Evolutionary conservation across 2,888 invertebrate species (phyloP).

Genomic region (Dusona sp.): DNA sequence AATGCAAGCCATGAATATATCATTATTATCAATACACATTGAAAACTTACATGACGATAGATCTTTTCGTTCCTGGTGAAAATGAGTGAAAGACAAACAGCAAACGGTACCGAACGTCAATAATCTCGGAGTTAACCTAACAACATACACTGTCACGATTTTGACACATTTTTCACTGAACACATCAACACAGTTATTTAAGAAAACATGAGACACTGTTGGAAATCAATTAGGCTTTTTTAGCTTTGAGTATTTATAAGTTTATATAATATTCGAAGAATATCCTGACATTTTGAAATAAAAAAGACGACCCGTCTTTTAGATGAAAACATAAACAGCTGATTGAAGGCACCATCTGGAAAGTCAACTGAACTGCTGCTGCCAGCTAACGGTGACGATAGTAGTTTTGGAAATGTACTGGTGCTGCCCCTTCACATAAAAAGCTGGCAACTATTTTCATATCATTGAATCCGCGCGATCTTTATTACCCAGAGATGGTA

Average conservation of each 20-base stretch:
- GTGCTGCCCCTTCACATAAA: background rate
- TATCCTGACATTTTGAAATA: background rate
- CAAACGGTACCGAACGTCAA: background rate
- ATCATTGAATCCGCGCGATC: background rate
- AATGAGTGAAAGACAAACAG: background rate
- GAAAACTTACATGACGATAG: slow-evolving; percentile 42
- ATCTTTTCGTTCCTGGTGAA: background rate
- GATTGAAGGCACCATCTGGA: background rate
- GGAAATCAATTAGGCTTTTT: background rate
- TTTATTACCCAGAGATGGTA: background rate
- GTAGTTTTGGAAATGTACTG: background rate
- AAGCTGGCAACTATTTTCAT: background rate
- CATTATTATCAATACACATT: background rate
- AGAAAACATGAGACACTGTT: background rate
- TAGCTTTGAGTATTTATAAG: background rate
- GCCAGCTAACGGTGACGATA: slow-evolving; percentile 14
- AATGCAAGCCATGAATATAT: background rate
- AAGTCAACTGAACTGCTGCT: background rate
- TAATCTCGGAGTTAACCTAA: slow-evolving; percentile 51
- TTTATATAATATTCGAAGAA: background rate
- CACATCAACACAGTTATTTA: background rate
- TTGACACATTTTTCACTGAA: background rate
- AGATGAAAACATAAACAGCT: slow-evolving; percentile 10
- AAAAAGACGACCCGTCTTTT: background rate
- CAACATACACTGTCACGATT: background rate